These are phyloP conservation scores for Epistrophe eligans DNA, from an alignment of 2,888 invertebrate species.

Conservation along the genomic window DNA sequence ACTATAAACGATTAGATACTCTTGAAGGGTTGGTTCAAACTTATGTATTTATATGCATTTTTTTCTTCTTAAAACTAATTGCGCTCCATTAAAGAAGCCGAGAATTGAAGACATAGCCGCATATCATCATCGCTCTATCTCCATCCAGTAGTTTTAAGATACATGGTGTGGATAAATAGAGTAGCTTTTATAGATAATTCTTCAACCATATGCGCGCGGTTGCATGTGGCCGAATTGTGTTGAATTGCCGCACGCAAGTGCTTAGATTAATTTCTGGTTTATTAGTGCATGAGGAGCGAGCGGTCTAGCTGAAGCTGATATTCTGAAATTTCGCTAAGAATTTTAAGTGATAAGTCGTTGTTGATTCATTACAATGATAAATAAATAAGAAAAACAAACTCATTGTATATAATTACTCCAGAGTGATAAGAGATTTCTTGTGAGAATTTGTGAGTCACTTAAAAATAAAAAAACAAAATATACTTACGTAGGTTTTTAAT, in stretches of 20 bases:
- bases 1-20: background rate
- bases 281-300: constrained; percentile 37
- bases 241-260: constrained; percentile 5
- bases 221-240: constrained; percentile 18
- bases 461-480: background rate
- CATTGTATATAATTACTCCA: background rate
- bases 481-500: background rate
- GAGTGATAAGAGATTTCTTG: constrained; percentile 49
- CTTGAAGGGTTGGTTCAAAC: constrained; percentile 11
- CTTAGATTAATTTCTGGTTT: constrained; percentile 33
- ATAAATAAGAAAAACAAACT: constrained; percentile 8
- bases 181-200: constrained; percentile 33
- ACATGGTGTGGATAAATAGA: constrained; percentile 28
- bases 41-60: background rate
- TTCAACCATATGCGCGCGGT: constrained; percentile 13
- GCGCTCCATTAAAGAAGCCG: constrained; percentile 41
- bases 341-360: constrained; percentile 30
- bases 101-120: constrained; percentile 16
- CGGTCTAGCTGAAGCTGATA: background rate
- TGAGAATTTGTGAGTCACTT: constrained; percentile 34
- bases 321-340: constrained; percentile 8
- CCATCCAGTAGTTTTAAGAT: background rate
- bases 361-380: constrained; percentile 29
- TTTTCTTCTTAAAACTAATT: constrained; percentile 47
- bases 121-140: constrained; percentile 40